Conservation (phyloP, 2,113 vertebrate genomes). For the Conger conger region DNA sequence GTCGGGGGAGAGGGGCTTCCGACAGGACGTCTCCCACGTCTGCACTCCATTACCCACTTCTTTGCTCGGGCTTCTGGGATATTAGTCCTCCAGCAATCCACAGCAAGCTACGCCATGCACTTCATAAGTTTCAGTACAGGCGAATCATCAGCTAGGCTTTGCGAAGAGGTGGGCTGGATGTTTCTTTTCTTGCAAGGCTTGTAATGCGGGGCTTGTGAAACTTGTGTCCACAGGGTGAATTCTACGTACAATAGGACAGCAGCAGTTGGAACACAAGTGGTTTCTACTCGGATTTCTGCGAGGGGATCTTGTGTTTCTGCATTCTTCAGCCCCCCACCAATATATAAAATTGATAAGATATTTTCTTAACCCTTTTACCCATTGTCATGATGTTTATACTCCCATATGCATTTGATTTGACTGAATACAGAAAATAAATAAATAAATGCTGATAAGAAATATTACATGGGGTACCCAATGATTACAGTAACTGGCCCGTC, state of each 20-base stretch:
- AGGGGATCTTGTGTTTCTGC: not conserved
- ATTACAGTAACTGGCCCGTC: not conserved
- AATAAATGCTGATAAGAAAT: not conserved
- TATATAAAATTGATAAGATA: too few relatives aligned
- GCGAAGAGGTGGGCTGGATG: not conserved
- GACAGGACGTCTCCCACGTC: conserved; percentile 51
- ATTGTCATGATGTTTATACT: not conserved
- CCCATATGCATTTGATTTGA: not conserved
- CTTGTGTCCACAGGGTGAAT: not conserved
- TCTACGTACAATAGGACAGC: not conserved
- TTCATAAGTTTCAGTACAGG: not conserved
- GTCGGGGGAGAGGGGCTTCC: conserved; percentile 41
- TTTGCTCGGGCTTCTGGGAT: conserved; percentile 41
- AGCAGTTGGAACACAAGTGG: not conserved
- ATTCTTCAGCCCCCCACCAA: not conserved
- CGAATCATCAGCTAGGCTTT: not conserved
- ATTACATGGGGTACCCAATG: not conserved
- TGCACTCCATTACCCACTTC: conserved; percentile 45
- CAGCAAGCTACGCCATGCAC: conserved; percentile 34
- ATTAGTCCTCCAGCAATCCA: conserved; percentile 30
- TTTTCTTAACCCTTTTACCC: too few relatives aligned
- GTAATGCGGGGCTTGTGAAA: not conserved
- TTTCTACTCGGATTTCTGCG: not conserved
- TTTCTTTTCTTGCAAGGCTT: not conserved
- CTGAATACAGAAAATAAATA: not conserved